These are phyloP conservation scores for Aptenodytes patagonicus DNA, from an alignment of 2,113 vertebrate genomes.

Conservation along the genomic window DNA sequence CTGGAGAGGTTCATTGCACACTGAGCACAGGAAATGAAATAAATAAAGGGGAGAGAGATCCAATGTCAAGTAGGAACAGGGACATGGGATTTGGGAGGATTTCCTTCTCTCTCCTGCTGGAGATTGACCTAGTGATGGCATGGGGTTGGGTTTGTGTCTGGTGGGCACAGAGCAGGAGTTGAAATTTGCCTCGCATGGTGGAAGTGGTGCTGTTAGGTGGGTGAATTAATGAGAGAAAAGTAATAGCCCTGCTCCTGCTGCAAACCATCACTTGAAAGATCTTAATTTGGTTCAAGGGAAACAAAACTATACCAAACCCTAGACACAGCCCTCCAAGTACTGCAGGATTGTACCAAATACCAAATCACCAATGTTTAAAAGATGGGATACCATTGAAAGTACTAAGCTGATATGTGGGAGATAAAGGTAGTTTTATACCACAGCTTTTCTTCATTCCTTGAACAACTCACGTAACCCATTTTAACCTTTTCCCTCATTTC, in stretches of 20 bases:
- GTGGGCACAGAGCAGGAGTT: not conserved
- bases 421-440: not conserved
- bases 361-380: not conserved
- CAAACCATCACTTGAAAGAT: not conserved
- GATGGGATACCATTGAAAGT: not conserved
- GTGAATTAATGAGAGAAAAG: not conserved
- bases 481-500: not conserved
- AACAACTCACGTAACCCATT: rapidly evolving
- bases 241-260: not conserved
- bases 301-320: not conserved
- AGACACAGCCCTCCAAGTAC: not conserved
- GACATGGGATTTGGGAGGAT: not conserved
- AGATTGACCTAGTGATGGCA: not conserved
- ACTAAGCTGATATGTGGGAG: not conserved
- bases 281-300: not conserved
- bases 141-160: not conserved
- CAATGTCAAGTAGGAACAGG: not conserved
- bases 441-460: not conserved
- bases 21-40: not conserved
- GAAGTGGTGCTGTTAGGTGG: not conserved
- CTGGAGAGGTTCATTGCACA: not conserved
- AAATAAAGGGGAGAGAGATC: not conserved
- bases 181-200: not conserved
- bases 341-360: not conserved
- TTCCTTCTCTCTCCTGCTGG: not conserved